Base-by-base conservation (phyloP, 2,888 invertebrate genomes). In the Mimas tiliae region DNA sequence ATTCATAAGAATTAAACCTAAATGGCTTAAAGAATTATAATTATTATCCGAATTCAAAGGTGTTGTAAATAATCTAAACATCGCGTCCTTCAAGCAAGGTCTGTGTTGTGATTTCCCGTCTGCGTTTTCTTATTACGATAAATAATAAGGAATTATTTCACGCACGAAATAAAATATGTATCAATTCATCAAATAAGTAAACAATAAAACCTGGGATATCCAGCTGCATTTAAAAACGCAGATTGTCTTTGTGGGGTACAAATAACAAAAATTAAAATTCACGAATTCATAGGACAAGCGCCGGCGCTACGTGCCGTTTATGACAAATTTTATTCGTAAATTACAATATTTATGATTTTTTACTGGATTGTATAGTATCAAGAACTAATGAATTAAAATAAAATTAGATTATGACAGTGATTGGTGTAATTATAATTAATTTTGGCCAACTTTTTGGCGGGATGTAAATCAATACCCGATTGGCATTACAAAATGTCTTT, bases 251-350 rank as follows among this genome's bases (percentile, higher is more conserved):
- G 77, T 79, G 76, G 84, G 75, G 76, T 85, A 86, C 87, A 83
- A 85, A 89, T 85, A n/a, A n/a, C n/a, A n/a, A n/a, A 80, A 68
- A 80, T 85, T 82, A 84, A 84, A 81, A 85, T 88, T 83, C 84
- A 83, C 27, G 45, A 27, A 63, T 58, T 42, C 19, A 12, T 58
- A 58, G 42, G 38, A 1, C 16, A 58, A 19, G 58, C 42, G 58
- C 19, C 16, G 16, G 19, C 27, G 27, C 12, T 58, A 42, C 42
- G 58, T 58, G 58, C 19, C 11, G 6, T 1, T 58, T 42, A 38
- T 42, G 58, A 19, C 12, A 16, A 52, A 52, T 27, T 27, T 27
- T 55, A 55, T 38, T 16, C 6, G 34, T 38, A 34, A 6, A 16
- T 9, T 34, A 16, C 11, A 42, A 42, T 42, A 42, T 42, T 42